Evolutionary conservation across 30 jellyfish, hydroid and myxozoan genomes (phyloP), one percentile per base, ranked within the genome.

Genomic region (Clytia hemisphaerica): DNA sequence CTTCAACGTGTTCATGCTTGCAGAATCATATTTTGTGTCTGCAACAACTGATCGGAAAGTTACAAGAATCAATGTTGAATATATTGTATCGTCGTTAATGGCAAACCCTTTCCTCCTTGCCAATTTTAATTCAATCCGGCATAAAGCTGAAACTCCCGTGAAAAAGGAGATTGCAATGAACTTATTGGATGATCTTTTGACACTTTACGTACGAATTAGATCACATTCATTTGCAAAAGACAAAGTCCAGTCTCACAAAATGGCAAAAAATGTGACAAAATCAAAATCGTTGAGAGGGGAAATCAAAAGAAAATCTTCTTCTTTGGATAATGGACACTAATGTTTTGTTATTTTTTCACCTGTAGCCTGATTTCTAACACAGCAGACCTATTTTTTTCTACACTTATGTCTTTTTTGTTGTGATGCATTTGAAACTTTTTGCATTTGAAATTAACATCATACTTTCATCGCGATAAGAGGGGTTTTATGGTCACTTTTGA

Each of bases 61-160:
- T n/a, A n/a, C n/a, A n/a, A n/a, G n/a, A n/a, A 75, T 61, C 45
- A 50, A 63, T 48, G 46, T 82, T 38, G 63, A 75, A 61, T 32
- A 75, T 60, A n/a, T 75, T 60, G 83, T 75, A 42, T 29, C 79
- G 27, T 45, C 40, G 26, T 61, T 75, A 32, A 73, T 75, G 72
- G 63, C 45, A 63, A 66, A 61, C 37, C 67, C 73, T 33, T 34
- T 29, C 35, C 59, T 75, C 63, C 45, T 61, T 28, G 73, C 50
- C 9, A 58, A 59, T 26, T 4, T 59, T 62, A 37, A 36, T 34
- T 26, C 35, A 55, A 19, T 63, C 21, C 27, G 72, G 58, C 36
- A 60, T 37, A 72, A 42, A n/a, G 28, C 75, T 27, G 18, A 50
- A 35, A 72, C 58, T 34, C 32, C 49, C 35, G 3, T 73, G 19